Conservation (phyloP, 2,888 invertebrate species). For the Lycia hirtaria region DNA sequence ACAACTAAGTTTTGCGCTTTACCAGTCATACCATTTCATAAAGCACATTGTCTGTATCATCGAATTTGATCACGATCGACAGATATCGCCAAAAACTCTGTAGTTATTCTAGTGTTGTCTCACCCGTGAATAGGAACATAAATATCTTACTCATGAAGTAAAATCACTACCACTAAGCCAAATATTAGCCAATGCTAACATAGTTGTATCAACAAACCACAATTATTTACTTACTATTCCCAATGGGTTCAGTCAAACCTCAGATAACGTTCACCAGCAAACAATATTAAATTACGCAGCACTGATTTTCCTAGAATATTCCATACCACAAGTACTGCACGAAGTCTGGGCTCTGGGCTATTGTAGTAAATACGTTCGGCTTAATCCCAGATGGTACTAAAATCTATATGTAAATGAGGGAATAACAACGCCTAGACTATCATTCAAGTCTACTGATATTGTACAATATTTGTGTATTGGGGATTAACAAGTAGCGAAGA, state of each 20-base stretch:
- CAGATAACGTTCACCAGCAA: neutral
- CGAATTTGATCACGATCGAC: too few species aligned
- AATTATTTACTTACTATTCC: neutral
- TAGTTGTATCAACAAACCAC: too few species aligned
- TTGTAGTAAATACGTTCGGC: constrained; percentile 15
- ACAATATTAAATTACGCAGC: neutral
- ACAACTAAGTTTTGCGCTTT: too few species aligned
- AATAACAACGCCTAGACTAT: constrained; percentile 16
- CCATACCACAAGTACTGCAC: constrained; percentile 1
- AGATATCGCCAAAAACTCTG: too few species aligned
- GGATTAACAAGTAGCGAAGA: neutral
- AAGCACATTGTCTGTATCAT: too few species aligned
- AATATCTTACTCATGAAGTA: too few species aligned
- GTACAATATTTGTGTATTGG: neutral
- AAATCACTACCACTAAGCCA: too few species aligned
- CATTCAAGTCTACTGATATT: constrained; percentile 10
- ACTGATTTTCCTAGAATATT: neutral
- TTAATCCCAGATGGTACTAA: constrained; percentile 28
- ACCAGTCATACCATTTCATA: too few species aligned
- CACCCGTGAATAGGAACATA: too few species aligned
- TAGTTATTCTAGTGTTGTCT: too few species aligned
- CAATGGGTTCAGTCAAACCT: neutral
- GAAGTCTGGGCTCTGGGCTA: constrained; percentile 6
- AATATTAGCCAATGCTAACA: too few species aligned
- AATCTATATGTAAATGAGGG: constrained; percentile 47